These are phyloP conservation scores for Bombus pyrosoma DNA, from an alignment of 1,140 invertebrate species.

Conservation along the genomic window DNA sequence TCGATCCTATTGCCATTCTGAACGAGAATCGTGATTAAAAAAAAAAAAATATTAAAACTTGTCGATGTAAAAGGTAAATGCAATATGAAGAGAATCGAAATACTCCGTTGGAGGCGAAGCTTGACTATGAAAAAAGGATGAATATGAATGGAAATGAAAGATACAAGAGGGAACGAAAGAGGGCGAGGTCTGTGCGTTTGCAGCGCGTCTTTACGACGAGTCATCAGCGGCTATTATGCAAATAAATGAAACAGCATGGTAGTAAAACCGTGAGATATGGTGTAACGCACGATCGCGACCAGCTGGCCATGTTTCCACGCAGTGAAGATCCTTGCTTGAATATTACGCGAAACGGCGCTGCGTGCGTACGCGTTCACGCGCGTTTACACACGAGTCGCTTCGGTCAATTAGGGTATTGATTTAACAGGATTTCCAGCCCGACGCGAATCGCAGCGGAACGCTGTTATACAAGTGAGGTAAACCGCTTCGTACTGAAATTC, in stretches of 20 bases:
- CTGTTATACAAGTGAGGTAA: not conserved
- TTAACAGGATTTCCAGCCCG: not conserved
- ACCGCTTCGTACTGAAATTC: not conserved
- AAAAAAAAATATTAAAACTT: too few relatives aligned
- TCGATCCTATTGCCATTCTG: too few relatives aligned
- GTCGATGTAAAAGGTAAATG: too few relatives aligned
- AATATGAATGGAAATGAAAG: not conserved
- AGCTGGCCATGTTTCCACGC: not conserved
- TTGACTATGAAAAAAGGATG: not conserved
- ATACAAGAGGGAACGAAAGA: not conserved
- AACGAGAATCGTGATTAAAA: too few relatives aligned
- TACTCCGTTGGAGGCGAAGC: not conserved
- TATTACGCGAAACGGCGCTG: not conserved
- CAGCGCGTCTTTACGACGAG: conserved; percentile 29
- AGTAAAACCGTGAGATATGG: conserved; percentile 33
- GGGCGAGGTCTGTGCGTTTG: conserved; percentile 9
- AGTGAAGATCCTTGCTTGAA: not conserved
- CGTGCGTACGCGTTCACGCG: not conserved
- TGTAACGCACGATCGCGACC: conserved; percentile 13
- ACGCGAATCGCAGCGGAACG: not conserved
- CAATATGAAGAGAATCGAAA: not conserved
- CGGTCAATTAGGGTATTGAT: conserved; percentile 30
- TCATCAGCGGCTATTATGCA: conserved; percentile 40
- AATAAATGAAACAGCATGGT: conserved; percentile 30
- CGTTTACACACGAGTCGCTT: not conserved